A percentile compares a stretch with the other conserved stretches of the same genome.
These are phyloP conservation scores for Spinus pinus DNA, from an alignment of 2,797 vertebrate species.

Conservation along the genomic window DNA sequence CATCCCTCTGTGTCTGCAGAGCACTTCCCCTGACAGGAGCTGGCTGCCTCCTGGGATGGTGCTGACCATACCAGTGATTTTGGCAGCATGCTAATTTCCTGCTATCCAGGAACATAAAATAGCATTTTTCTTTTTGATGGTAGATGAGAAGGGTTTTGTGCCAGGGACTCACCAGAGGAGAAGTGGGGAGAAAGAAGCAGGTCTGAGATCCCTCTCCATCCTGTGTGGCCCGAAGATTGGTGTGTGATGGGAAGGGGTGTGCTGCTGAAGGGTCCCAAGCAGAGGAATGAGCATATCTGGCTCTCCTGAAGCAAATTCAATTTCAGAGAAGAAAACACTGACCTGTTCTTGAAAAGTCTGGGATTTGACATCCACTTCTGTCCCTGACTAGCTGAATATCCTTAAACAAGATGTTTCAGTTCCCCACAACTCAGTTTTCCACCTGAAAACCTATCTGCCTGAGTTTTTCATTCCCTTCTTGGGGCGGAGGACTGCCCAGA, in stretches of 20 bases:
- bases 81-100: background rate
- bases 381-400: background rate
- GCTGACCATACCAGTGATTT: background rate
- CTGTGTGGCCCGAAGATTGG: background rate
- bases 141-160: background rate
- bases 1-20: background rate
- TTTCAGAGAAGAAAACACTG: background rate
- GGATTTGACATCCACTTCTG: background rate
- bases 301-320: background rate
- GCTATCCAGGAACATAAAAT: background rate
- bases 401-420: background rate
- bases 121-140: background rate
- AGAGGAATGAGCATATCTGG: background rate
- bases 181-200: background rate
- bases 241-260: background rate
- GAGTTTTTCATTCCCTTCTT: background rate
- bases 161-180: accelerated
- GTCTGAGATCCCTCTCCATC: background rate
- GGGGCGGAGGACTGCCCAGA: background rate
- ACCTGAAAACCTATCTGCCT: background rate
- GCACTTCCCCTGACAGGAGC: background rate
- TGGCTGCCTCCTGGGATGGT: background rate
- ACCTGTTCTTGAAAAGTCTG: background rate
- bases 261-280: background rate
- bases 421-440: background rate